These are phyloP conservation scores for Copsychus sechellarum DNA, from an alignment of 2,113 vertebrate genomes.

Conservation along the genomic window DNA sequence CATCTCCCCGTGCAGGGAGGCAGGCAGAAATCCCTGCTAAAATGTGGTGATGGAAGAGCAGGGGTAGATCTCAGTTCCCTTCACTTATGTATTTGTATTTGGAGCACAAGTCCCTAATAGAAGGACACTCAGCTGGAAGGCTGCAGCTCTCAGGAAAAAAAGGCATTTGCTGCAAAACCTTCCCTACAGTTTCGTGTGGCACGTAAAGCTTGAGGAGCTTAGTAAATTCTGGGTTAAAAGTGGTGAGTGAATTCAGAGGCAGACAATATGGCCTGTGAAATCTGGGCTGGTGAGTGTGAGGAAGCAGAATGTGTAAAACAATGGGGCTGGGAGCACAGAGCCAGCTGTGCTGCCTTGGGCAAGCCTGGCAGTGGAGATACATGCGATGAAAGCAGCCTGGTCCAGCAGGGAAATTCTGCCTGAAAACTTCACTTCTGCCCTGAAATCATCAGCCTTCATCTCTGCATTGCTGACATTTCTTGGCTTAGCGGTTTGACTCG, in stretches of 20 bases:
- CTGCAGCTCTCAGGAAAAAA: background rate
- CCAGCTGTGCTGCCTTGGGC: conserved; percentile 13
- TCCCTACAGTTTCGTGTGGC: background rate
- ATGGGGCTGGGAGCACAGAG: background rate
- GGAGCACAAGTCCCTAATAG: background rate
- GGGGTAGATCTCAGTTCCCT: background rate
- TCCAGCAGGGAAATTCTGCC: conserved; percentile 9
- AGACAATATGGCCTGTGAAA: conserved; percentile 35
- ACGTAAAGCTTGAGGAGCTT: background rate
- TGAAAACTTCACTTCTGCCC: background rate
- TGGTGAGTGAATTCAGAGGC: conserved; percentile 21
- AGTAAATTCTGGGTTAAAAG: conserved; percentile 31
- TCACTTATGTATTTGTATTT: background rate
- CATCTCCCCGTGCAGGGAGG: accelerated
- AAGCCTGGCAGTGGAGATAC: background rate
- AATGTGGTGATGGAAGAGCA: background rate
- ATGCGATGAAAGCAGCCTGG: background rate
- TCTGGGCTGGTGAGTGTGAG: background rate
- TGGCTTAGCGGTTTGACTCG: background rate
- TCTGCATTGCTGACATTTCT: conserved; percentile 18
- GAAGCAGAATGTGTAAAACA: conserved; percentile 29
- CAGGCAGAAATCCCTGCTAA: background rate
- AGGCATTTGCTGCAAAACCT: background rate
- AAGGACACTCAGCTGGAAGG: background rate
- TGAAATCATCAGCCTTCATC: conserved; percentile 19